Evolutionary conservation across 2,797 vertebrate species (phyloP), one percentile per base, ranked within the genome.

Genomic region (Girardinus metallicus): DNA sequence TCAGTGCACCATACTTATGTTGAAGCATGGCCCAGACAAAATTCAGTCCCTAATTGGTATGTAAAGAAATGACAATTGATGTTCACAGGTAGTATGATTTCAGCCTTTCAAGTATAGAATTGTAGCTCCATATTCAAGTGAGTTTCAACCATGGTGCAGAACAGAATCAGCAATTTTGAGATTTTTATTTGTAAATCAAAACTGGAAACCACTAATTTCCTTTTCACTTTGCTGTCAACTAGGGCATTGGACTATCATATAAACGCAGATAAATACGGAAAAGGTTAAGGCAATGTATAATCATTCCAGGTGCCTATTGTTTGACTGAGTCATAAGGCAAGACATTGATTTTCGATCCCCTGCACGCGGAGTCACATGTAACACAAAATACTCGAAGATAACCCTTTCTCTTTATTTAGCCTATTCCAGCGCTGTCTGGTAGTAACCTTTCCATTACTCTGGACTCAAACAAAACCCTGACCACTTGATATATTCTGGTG

Each of bases 401-500:
- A 66, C 15, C 6, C 2, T 18, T 36, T 23, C 1, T 39, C 15
- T 66, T 36, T 21, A 21, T 29, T 51, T 36, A 39, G 44, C 26
- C 23, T 29, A 31, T 60, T 2, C 36, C 31, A 46, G 31, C 29
- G 51, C 7, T 71, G 29, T 23, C 4, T 51, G 31, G 7, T 11
- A 29, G 64, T 23, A 55, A 46, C 31, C 34, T 29, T 62, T 44
- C 44, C 72, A 53, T 77, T 41, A 16, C 16, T 64, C 6, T 26
- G 11, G 78, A 80, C 51, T 66, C 34, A 51, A 62, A 74, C 72
- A 34, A 46, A 46, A 75, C 68, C 39, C 23, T 7, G 0, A 80
- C 11, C 23, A 47, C 41, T 55, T 57, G 3, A 74, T 73, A 21
- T 76, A 76, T 81, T 77, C 75, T 72, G 68, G 87, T 89, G 92